Evolutionary conservation across 1,140 invertebrate species (phyloP).

Genomic region (Drosophila tropicalis): DNA sequence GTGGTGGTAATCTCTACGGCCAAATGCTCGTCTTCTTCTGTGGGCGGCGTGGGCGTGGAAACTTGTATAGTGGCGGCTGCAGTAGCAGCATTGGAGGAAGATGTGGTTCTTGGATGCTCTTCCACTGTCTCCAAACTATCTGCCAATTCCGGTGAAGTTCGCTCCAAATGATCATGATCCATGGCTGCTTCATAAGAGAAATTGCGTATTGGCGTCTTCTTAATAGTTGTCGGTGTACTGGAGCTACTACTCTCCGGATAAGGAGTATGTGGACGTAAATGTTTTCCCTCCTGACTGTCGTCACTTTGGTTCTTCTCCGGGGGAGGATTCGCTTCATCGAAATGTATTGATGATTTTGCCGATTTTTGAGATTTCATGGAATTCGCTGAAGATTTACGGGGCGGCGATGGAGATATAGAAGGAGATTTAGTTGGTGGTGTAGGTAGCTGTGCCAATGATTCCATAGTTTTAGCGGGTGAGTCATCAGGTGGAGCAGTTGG

Average conservation of each 20-base stretch:
- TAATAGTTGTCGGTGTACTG: constrained; percentile 71
- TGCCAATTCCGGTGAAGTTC: constrained; percentile 66
- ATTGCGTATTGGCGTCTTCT: constrained; percentile 71
- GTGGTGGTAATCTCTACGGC: constrained; percentile 76
- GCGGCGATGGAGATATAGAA: constrained; percentile 31
- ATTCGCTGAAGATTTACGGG: constrained; percentile 47
- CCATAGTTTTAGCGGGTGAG: constrained; percentile 2
- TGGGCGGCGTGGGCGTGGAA: constrained; percentile 66
- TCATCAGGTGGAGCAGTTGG: constrained; percentile 28
- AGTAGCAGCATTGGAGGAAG: background rate
- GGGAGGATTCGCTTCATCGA: constrained; percentile 8
- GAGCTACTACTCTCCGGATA: constrained; percentile 70
- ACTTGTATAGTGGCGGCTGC: constrained; percentile 44
- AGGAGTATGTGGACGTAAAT: constrained; percentile 66
- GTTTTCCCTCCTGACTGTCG: constrained; percentile 45
- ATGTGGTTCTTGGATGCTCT: constrained; percentile 37
- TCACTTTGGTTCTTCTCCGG: constrained; percentile 11
- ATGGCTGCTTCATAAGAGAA: constrained; percentile 79
- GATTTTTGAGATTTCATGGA: constrained; percentile 49
- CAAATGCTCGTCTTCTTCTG: constrained; percentile 77
- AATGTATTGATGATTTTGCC: constrained; percentile 27
- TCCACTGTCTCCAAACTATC: constrained; percentile 72
- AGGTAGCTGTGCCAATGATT: constrained; percentile 45
- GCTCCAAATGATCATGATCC: constrained; percentile 67
- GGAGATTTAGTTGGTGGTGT: constrained; percentile 44